phyloP scores from a whole-genome alignment of 2,888 invertebrate genomes.

The Tortrix viridana region DNA sequence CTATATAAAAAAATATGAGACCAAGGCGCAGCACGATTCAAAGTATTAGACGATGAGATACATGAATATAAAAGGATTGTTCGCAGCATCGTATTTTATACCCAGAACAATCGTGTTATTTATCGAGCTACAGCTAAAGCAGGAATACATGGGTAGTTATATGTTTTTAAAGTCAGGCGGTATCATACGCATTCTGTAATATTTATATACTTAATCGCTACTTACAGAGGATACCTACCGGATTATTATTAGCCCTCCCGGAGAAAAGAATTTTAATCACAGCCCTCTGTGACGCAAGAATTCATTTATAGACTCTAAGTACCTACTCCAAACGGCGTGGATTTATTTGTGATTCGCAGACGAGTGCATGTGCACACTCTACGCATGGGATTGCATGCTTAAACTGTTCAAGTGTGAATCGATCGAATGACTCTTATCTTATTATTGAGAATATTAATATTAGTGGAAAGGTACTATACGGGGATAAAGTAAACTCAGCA shows the following conservation, averaged over 20 bases:
- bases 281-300: slow-evolving; percentile 17
- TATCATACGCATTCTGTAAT: too few relatives aligned
- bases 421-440: background rate
- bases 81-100: too few relatives aligned
- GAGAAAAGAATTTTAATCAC: slow-evolving; percentile 19
- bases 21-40: too few relatives aligned
- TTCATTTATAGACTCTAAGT: slow-evolving; percentile 15
- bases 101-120: too few relatives aligned
- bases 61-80: too few relatives aligned
- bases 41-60: too few relatives aligned
- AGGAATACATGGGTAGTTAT: background rate
- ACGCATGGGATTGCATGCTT: slow-evolving; percentile 2
- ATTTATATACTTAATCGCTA: too few relatives aligned
- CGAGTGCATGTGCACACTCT: slow-evolving; percentile 10
- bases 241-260: slow-evolving; percentile 15
- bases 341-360: slow-evolving; percentile 3
- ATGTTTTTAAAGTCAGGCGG: background rate
- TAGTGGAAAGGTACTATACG: background rate
- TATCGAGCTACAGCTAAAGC: too few relatives aligned
- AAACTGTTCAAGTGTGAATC: slow-evolving; percentile 4
- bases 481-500: slow-evolving; percentile 1
- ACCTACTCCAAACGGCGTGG: slow-evolving; percentile 6
- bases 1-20: too few relatives aligned
- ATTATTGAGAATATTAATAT: slow-evolving; percentile 5
- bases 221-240: slow-evolving; percentile 4